Percentiles rank a stretch among this genome's conserved stretches.
phyloP scores from a whole-genome alignment of 2,888 invertebrate species.

The Linhomoeus sp. region DNA sequence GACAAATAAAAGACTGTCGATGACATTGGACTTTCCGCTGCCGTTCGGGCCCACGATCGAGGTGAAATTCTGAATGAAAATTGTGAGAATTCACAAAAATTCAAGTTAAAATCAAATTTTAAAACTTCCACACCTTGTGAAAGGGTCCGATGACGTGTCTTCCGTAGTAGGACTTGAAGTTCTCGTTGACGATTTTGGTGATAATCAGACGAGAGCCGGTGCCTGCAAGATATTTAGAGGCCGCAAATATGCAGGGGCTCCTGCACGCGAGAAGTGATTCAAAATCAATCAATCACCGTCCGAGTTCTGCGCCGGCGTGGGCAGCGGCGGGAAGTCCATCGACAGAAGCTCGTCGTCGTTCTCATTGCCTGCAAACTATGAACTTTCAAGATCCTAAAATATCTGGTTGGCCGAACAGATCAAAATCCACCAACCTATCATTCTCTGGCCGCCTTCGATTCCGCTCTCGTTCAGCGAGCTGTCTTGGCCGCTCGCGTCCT shows the following conservation, averaged over 20 bases:
- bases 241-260: too few species aligned
- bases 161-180: conserved; percentile 91
- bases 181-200: conserved; percentile 63
- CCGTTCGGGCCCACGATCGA: conserved; percentile 95
- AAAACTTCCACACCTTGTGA: conserved; percentile 49
- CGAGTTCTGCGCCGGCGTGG: conserved; percentile 36
- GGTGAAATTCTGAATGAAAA: conserved; percentile 62
- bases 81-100: conserved; percentile 1
- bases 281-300: too few species aligned
- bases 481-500: too few species aligned
- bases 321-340: conserved; percentile 27
- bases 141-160: conserved; percentile 67
- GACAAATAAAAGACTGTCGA: conserved; percentile 95
- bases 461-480: too few species aligned
- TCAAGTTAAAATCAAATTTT: too few species aligned
- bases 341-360: conserved; percentile 12
- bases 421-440: too few species aligned
- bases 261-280: too few species aligned
- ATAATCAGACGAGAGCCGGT: conserved; percentile 73
- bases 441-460: too few species aligned
- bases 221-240: too few species aligned
- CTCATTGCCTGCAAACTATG: too few species aligned
- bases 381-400: too few species aligned
- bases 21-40: conserved; percentile 95
- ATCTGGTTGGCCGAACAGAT: too few species aligned